Base-by-base conservation (phyloP, 1,140 invertebrate species). In the Formica exsecta region DNA sequence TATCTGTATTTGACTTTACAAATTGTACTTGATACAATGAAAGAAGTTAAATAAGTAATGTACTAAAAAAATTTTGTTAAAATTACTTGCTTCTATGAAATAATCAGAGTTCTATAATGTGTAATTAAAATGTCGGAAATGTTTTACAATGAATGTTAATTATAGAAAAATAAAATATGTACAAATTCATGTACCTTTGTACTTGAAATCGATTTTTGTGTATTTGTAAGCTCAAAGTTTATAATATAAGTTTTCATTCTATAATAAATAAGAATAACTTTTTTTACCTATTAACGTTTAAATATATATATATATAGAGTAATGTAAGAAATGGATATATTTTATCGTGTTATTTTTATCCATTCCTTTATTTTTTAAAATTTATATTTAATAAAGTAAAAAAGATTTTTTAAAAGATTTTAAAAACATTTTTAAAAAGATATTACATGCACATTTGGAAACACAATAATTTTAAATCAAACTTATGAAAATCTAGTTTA, bases 121-220 rank as follows among this genome's bases (percentile, higher is more conserved):
- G 25, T 77, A 66, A 80, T 61, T 75, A 48, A 66, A 68, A 65
- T 16, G 48, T 13, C 61, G 65, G 3, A 66, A 66, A 87, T 51
- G n/a, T 65, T 77, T 87, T 51, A 77, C 75, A 89, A 80, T 81
- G 61, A 61, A 25, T 83, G 41, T 61, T 74, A 85, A 59, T 59
- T 85, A 36, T 89, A 89, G 57, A 38, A 85, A 32, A 89, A 22
- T 64, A 59, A 73, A 57, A 22, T 81, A 73, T 76, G 59, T 81
- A 90, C 76, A 90, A 90, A 86, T 74, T n/a, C 11, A 54, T 89
- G 88, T 87, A 90, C 29, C 44, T 90, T 87, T 87, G 65, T 90
- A 90, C 38, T 86, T 90, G 77, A 29, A 87, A 90, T 70, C 65
- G 79, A 88, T n/a, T 86, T 61, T 59, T 77, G 86, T 38, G 85